phyloP scores from a whole-genome alignment of 2,797 vertebrate species.

The Alectoris magna region DNA sequence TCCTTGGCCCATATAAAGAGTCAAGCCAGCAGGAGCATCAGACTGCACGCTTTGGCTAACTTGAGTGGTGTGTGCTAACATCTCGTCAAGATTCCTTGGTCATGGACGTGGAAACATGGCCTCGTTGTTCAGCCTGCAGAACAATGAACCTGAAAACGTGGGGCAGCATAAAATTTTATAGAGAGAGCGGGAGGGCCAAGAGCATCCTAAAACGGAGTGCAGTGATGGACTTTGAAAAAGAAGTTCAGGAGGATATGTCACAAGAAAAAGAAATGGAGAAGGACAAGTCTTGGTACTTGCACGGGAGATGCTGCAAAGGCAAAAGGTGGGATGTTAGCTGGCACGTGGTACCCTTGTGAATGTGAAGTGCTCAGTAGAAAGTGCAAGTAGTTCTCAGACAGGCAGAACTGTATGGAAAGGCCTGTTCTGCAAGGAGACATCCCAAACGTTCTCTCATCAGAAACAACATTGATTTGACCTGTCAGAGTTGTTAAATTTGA shows the following conservation, averaged over 20 bases:
- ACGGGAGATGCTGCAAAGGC: not conserved
- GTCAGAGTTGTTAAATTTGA: slow-evolving; percentile 5
- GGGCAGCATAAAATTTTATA: not conserved
- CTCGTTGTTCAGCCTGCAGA: not conserved
- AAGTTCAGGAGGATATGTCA: not conserved
- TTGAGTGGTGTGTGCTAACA: not conserved
- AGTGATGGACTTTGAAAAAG: not conserved
- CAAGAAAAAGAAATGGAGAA: not conserved
- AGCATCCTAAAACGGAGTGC: not conserved
- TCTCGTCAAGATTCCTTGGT: slow-evolving; percentile 27
- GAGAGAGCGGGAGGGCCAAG: not conserved
- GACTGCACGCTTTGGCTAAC: not conserved
- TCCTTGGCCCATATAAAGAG: slow-evolving; percentile 29
- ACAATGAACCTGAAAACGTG: not conserved
- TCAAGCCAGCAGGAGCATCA: slow-evolving; percentile 36
- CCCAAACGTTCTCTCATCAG: not conserved
- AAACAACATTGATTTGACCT: not conserved
- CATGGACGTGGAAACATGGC: not conserved
- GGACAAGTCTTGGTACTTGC: not conserved
- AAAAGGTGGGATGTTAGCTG: not conserved
- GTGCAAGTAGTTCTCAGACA: not conserved
- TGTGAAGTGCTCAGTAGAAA: not conserved
- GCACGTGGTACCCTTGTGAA: not conserved
- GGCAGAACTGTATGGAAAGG: not conserved
- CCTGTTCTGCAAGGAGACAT: slow-evolving; percentile 1